Conservation (phyloP, 2,113 vertebrate genomes). For the Zootoca vivipara region DNA sequence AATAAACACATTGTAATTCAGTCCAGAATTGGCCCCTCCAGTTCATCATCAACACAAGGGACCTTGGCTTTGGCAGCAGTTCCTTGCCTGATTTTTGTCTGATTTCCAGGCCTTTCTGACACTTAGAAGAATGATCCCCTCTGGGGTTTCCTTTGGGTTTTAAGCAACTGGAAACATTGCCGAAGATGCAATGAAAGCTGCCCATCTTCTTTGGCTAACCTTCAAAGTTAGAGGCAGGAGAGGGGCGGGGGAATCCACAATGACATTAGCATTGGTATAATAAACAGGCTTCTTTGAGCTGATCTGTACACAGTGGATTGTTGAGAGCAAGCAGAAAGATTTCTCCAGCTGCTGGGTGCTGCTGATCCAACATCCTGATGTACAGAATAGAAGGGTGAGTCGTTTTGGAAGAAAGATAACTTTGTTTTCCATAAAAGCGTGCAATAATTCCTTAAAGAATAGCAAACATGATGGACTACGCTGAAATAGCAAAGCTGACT, state of each 20-base stretch:
- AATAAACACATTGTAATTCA: constrained; percentile 41
- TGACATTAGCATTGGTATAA: background rate
- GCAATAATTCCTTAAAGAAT: too few relatives aligned
- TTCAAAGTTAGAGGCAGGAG: background rate
- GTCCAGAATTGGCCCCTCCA: constrained; percentile 28
- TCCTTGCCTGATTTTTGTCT: background rate
- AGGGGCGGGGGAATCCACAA: background rate
- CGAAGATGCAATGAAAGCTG: background rate
- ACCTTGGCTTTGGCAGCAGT: background rate
- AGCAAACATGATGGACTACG: too few relatives aligned
- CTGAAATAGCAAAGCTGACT: too few relatives aligned
- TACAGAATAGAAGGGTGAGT: background rate
- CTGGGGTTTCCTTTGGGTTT: background rate
- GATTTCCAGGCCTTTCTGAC: constrained; percentile 1
- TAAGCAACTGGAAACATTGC: background rate
- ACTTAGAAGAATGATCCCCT: constrained; percentile 7
- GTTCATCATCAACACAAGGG: constrained; percentile 18
- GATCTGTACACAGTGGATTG: background rate
- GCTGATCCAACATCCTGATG: background rate
- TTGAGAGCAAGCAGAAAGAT: background rate
- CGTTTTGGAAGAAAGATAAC: background rate
- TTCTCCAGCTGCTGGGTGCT: background rate
- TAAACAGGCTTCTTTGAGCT: background rate
- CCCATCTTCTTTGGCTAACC: background rate
- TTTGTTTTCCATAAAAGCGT: background rate